A percentile compares a stretch with the other conserved stretches of the same genome.
Conservation (phyloP, 2,113 vertebrate genomes). For the Synchiropus splendidus region DNA sequence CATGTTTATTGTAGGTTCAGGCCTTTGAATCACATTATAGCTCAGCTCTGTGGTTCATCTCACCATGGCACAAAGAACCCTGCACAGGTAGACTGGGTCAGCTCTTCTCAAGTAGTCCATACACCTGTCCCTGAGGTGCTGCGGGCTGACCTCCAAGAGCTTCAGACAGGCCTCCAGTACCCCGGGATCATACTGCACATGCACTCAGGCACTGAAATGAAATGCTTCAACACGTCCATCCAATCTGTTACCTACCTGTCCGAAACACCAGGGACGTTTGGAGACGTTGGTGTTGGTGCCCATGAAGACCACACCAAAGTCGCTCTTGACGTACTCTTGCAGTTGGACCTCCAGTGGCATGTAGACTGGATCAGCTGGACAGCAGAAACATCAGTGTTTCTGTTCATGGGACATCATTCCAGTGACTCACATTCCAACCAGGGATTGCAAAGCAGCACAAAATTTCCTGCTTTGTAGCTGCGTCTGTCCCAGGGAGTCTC, state of each 20-base stretch:
- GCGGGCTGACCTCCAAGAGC: constrained; percentile 43
- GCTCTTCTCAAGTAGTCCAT: constrained; percentile 29
- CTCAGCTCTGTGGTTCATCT: constrained; percentile 16
- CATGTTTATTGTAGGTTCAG: too few relatives aligned
- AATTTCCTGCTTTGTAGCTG: constrained; percentile 23
- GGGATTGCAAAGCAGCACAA: constrained; percentile 53
- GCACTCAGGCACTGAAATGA: background rate
- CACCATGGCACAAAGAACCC: constrained; percentile 55
- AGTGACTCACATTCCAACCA: constrained; percentile 38
- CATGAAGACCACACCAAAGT: constrained; percentile 43
- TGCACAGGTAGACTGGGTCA: constrained; percentile 51
- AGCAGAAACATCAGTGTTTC: background rate
- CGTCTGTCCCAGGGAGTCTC: background rate
- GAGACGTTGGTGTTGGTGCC: constrained; percentile 32
- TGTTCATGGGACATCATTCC: background rate
- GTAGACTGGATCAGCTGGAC: constrained; percentile 50
- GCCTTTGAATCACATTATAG: too few relatives aligned
- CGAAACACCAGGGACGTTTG: constrained; percentile 42
- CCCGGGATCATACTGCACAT: constrained; percentile 45
- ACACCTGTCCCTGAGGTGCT: constrained; percentile 25
- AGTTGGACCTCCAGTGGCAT: constrained; percentile 29
- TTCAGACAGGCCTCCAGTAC: constrained; percentile 48
- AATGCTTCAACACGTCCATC: background rate
- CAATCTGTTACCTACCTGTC: constrained; percentile 34
- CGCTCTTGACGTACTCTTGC: constrained; percentile 51